These are phyloP conservation scores for Palloptera scutellata DNA, from an alignment of 2,888 invertebrate species.

Conservation along the genomic window DNA sequence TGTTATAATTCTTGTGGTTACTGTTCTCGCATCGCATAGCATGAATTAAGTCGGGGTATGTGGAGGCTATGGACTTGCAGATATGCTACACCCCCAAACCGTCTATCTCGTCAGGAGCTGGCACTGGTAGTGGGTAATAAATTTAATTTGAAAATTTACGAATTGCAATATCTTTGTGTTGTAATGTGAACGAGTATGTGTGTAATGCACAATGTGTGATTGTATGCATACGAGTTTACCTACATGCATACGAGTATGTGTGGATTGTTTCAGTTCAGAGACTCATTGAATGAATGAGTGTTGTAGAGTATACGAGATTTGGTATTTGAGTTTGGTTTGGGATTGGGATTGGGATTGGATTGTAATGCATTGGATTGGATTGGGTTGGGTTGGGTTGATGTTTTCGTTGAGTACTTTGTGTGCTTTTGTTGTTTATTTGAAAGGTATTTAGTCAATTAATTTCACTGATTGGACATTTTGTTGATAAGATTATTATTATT, in stretches of 20 bases:
- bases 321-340: not conserved
- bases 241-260: not conserved
- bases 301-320: not conserved
- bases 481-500: conserved; percentile 23
- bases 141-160: conserved; percentile 47
- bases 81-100: not conserved
- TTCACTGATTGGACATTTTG: conserved; percentile 49
- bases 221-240: conserved; percentile 17
- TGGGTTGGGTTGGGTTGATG: not conserved
- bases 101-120: not conserved
- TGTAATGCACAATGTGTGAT: conserved; percentile 9
- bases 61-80: not conserved
- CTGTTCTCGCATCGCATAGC: conserved; percentile 1
- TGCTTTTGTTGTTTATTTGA: conserved; percentile 10
- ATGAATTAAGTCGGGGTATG: not conserved
- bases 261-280: not conserved
- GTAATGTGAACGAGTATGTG: not conserved
- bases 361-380: not conserved
- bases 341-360: not conserved
- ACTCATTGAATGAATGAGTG: not conserved
- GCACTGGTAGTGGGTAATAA: conserved; percentile 39
- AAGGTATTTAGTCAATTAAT: conserved; percentile 50
- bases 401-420: conserved; percentile 3
- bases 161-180: conserved; percentile 28
- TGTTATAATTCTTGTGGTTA: conserved; percentile 60